A percentile compares a stretch with the other conserved stretches of the same genome.
phyloP scores from a whole-genome alignment of 1,140 invertebrate genomes.

The Macrosteles quadrilineatus region DNA sequence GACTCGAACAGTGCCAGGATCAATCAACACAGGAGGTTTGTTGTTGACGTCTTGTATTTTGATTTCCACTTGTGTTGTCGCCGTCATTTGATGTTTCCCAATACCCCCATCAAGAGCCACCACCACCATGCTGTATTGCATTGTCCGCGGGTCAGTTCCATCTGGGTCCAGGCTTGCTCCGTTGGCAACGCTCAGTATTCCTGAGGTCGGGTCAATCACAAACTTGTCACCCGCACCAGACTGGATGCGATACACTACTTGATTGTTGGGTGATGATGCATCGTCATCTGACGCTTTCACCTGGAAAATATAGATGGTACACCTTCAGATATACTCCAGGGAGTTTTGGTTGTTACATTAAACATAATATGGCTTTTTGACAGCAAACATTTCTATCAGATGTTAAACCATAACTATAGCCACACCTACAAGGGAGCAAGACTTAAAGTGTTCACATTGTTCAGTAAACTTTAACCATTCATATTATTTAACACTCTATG shows the following conservation, averaged over 20 bases:
- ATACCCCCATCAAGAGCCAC: slow-evolving; percentile 85
- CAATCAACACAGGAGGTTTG: slow-evolving; percentile 74
- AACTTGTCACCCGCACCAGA: slow-evolving; percentile 90
- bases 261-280: slow-evolving; percentile 82
- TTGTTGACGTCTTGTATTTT: slow-evolving; percentile 90
- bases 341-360: too few species aligned
- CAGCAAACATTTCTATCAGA: too few species aligned
- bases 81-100: slow-evolving; percentile 71
- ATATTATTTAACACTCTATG: too few species aligned
- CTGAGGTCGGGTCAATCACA: slow-evolving; percentile 78
- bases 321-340: too few species aligned
- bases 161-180: slow-evolving; percentile 90
- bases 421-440: too few species aligned
- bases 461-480: too few species aligned
- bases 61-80: slow-evolving; percentile 75
- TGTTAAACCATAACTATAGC: too few species aligned
- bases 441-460: too few species aligned
- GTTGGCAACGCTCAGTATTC: slow-evolving; percentile 79
- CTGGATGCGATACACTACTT: slow-evolving; percentile 84
- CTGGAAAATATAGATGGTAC: too few species aligned
- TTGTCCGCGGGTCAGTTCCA: slow-evolving; percentile 72
- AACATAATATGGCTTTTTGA: too few species aligned
- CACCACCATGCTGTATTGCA: slow-evolving; percentile 58
- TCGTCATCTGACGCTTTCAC: slow-evolving; percentile 82
- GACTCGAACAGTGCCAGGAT: slow-evolving; percentile 66